These are phyloP conservation scores for Ommatoiulus sabulosus DNA, from an alignment of 2,888 invertebrate species.

Conservation along the genomic window DNA sequence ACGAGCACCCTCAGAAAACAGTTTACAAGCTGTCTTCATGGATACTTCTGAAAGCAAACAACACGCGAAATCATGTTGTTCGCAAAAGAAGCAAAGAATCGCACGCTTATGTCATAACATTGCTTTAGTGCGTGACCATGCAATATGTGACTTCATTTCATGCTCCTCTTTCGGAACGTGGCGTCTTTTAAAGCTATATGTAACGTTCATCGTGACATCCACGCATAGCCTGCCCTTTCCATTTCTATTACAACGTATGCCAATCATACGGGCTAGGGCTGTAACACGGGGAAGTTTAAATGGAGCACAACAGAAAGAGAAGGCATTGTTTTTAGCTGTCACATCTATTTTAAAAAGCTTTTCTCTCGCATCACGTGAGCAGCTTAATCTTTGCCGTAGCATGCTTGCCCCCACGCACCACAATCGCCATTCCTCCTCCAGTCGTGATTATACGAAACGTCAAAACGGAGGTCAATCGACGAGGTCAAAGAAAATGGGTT, in stretches of 20 bases:
- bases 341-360: conserved; percentile 23
- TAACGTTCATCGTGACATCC: not conserved
- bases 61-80: no score
- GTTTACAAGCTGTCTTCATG: no score
- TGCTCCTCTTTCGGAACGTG: not conserved
- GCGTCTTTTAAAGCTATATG: not conserved
- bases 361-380: conserved; percentile 19
- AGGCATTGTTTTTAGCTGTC: conserved; percentile 34
- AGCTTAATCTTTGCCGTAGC: conserved; percentile 1
- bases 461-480: conserved; percentile 34
- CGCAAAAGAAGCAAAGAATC: no score
- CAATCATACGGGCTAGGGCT: not conserved
- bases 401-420: conserved; percentile 1
- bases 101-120: not conserved
- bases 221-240: not conserved
- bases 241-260: not conserved
- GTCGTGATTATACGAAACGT: conserved; percentile 20
- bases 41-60: no score
- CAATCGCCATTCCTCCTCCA: not conserved
- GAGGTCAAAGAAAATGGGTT: conserved; percentile 19
- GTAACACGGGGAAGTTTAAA: not conserved
- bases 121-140: not conserved
- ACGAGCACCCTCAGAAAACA: no score
- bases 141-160: not conserved
- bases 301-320: conserved; percentile 7